A percentile compares a stretch with the other conserved stretches of the same genome.
These are phyloP conservation scores for Apostichopus leukothele DNA, from an alignment of 53 echinoderm and acorn worm genomes.

Conservation along the genomic window DNA sequence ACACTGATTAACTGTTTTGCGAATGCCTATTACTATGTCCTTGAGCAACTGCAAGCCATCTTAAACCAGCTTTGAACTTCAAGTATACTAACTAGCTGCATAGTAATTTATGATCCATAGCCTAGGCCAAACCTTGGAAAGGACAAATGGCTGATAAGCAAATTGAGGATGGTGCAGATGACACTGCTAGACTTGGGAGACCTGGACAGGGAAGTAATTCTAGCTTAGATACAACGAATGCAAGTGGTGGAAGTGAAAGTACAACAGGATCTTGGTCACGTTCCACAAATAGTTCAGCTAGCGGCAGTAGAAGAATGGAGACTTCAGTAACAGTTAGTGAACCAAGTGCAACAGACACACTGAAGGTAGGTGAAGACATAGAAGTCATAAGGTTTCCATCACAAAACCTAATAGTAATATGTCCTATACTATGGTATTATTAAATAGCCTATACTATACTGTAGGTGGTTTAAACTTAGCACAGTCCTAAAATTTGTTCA, in stretches of 20 bases:
- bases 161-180: neutral
- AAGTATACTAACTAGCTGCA: too few relatives aligned
- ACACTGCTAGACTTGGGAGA: neutral
- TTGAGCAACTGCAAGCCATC: too few relatives aligned
- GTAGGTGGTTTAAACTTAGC: too few relatives aligned
- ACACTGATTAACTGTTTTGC: too few relatives aligned
- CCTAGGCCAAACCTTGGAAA: neutral
- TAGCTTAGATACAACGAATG: conserved; percentile 25
- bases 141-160: conserved; percentile 21
- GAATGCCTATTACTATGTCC: too few relatives aligned
- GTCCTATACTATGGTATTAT: too few relatives aligned
- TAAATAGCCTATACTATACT: too few relatives aligned
- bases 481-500: too few relatives aligned
- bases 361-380: neutral
- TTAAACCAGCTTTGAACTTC: too few relatives aligned
- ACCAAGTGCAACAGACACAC: neutral
- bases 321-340: conserved; percentile 4
- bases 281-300: neutral
- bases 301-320: conserved; percentile 9
- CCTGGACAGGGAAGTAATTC: conserved; percentile 17
- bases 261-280: neutral
- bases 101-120: too few relatives aligned
- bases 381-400: too few relatives aligned
- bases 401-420: too few relatives aligned
- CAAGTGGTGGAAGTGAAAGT: neutral